Base-by-base conservation (phyloP, 2,888 invertebrate species). In the Pristionchus exspectatus region DNA sequence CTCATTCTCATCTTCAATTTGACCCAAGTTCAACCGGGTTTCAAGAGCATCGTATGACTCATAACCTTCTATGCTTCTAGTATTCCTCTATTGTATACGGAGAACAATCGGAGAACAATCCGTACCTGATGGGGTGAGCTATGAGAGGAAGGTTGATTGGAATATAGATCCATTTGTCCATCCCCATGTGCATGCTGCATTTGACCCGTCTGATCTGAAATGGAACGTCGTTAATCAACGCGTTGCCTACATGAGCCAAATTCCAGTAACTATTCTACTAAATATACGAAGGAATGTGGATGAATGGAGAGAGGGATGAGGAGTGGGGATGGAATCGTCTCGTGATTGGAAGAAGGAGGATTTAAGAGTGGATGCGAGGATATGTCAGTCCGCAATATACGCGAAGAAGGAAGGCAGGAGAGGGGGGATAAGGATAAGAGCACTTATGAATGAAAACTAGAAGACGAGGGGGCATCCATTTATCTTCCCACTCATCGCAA, bases 401-500 rank as follows among this genome's bases (percentile, higher is more conserved):
- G 66, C 9, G 18, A 21, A 44, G 77, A 44, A 30, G 21, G 7
- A 44, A 21, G 77, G 38, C 12, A 44, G 30, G 77, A 77, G 77
- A 24, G 33, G 38, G 72, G 69, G n/a, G 77, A 77, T 38, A 77
- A 38, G 30, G 77, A 24, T 77, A n/a, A 77, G 72, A 30, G 77
- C 24, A 77, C 24, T 77, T 77, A 24, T 77, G 77, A 77, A 77
- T 44, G 44, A 21, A 21, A 44, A 38, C 21, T 2, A 77, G 77
- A 24, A 10, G 44, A 44, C n/a, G 77, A 77, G 9, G n/a, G 38
- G 21, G 10, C 30, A 27, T 66, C 63, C 24, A 24, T n/a, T 63
- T 12, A n/a, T 66, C 66, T n/a, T 24, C 27, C 5, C n/a, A 27
- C 66, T n/a, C n/a, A 59, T 59, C 59, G 9, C 44, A 50, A 50